Evolutionary conservation across 2,888 invertebrate genomes (phyloP).

Genomic region (Lycocerus yunnanus): DNA sequence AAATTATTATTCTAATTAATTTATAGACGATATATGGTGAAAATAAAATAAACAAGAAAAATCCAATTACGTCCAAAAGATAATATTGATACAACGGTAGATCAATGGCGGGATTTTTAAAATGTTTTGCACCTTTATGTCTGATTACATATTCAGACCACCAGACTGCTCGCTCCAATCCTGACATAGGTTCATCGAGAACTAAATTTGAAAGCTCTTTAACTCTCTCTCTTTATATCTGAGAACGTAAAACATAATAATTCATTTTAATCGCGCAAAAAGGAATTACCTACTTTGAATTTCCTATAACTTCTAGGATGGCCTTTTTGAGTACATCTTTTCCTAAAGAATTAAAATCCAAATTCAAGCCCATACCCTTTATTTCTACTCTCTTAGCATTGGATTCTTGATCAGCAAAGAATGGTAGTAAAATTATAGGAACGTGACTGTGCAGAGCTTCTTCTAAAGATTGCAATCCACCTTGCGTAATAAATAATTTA

Average conservation of each 20-base stretch:
- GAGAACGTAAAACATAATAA: slow-evolving; percentile 1
- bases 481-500: slow-evolving; percentile 12
- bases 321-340: neutral
- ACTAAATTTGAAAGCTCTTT: slow-evolving; percentile 21
- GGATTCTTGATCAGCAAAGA: neutral
- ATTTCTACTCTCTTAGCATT: neutral
- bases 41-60: slow-evolving; percentile 11
- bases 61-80: slow-evolving; percentile 36
- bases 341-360: neutral
- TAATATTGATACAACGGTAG: slow-evolving; percentile 36
- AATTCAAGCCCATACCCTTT: neutral
- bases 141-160: slow-evolving; percentile 44
- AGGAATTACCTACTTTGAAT: neutral
- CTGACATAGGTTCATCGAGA: slow-evolving; percentile 39
- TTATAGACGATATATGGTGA: neutral
- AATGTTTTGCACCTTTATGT: slow-evolving; percentile 38
- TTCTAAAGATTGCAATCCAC: slow-evolving; percentile 8
- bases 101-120: slow-evolving; percentile 29
- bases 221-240: neutral
- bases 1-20: neutral
- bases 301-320: neutral
- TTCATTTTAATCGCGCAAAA: neutral
- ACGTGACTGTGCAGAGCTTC: neutral
- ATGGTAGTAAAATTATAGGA: neutral
- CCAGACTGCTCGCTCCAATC: slow-evolving; percentile 42